phyloP scores from a whole-genome alignment of 2,888 invertebrate genomes.

The Zonitis immaculata region DNA sequence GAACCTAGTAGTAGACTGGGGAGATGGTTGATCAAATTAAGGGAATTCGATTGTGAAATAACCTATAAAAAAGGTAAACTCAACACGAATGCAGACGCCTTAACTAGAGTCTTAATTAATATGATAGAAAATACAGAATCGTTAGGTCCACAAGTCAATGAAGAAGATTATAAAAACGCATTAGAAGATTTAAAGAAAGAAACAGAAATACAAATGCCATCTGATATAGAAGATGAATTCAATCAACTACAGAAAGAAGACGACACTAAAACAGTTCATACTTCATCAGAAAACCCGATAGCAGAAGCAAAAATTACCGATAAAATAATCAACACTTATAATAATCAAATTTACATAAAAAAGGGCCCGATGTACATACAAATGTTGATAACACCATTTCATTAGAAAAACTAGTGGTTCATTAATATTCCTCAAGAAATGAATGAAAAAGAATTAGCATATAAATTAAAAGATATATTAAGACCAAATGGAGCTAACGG shows the following conservation, averaged over 20 bases:
- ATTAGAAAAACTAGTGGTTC: not conserved
- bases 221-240: not conserved
- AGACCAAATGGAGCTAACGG: not conserved
- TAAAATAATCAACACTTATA: not conserved
- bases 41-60: constrained; percentile 29
- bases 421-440: not conserved
- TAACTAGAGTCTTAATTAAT: not conserved
- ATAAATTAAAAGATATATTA: not conserved
- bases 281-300: not conserved
- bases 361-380: not conserved
- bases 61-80: not conserved
- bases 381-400: not conserved
- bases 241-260: not conserved
- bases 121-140: not conserved
- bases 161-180: not conserved
- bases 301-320: not conserved
- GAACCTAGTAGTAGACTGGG: constrained; percentile 29
- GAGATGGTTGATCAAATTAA: constrained; percentile 39
- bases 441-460: not conserved
- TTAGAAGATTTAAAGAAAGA: not conserved
- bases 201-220: too few species aligned
- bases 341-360: not conserved
- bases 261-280: not conserved
- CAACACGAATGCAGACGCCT: not conserved
- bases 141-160: not conserved